Evolutionary conservation across 1,140 invertebrate species (phyloP), one percentile per base, ranked within the genome.

Genomic region (Caerostris darwini): DNA sequence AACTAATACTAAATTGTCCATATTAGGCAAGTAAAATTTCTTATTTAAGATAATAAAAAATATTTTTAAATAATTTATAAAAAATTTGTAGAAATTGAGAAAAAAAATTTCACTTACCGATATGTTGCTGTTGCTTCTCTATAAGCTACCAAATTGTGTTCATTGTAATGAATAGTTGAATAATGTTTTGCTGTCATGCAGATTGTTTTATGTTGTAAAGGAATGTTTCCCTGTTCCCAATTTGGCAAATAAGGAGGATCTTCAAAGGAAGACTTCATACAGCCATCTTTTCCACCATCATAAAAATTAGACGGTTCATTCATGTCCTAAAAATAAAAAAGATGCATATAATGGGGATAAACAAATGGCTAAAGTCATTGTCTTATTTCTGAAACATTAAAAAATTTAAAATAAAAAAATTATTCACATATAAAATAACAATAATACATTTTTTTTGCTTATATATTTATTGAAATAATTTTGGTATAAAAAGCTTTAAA

Each of bases 131-230:
- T 96, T 1, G 98, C 97, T 96, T 99, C 98, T 86, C 97, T 97
- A 59, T 97, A 97, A 5, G 97, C 98, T 96, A 98, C 99, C 92
- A 98, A 95, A 96, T 98, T 99, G 96, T 99, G 99, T 3, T 96
- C 95, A 96, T 99, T 96, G 95, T 98, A 98, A 96, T 98, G 98
- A 50, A 64, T 34, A n/a, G 95, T 95, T 61, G 58, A 34, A 64
- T 97, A 96, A 94, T 98, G 98, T 94, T 96, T 96, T 2, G 98
- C 97, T 94, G 97, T 97, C 97, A 98, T 98, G 95, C 98, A 99
- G 3, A 99, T 93, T 1, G 98, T 99, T 95, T 97, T 97, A 12
- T 96, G 97, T 50, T 96, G 96, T 8, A 99, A 94, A 59, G 87
- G 96, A 0, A 97, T 97, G 54, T 85, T 85, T 3, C 34, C 34